Base-by-base conservation (phyloP, 2,797 vertebrate genomes). In the Muraenolepis orangiensis region DNA sequence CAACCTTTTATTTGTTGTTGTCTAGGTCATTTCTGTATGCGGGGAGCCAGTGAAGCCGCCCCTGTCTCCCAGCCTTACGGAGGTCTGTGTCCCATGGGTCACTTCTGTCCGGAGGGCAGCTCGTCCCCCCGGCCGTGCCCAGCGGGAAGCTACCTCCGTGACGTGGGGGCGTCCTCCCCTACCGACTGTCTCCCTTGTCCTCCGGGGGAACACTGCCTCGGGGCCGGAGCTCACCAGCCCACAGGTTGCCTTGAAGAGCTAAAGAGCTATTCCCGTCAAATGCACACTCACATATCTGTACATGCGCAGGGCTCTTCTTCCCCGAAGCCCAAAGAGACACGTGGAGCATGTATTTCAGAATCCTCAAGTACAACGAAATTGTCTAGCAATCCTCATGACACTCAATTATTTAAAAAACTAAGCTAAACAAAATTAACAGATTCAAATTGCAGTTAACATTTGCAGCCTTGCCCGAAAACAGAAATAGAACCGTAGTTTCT, bases 81-180 rank as follows among this genome's bases (percentile, higher is more conserved):
- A 84, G 96, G 96, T 74, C 87, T 97, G 82, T 99, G 96, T 79
- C 96, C 96, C 0, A 61, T 74, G 26, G 97, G 97, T 7, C 91
- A 95, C 87, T 97, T 94, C 87, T 98, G 96, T 75, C 96, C 95
- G 29, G 70, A 71, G 20, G 95, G 96, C 30, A 95, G 91, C 0
- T 83, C 85, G 11, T 86, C 89, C 30, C 96, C 97, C 0, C 71
- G 92, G 67, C 94, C 95, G 4, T 98, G 97, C 79, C 94, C 93
- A 66, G 86, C 88, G 4, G 96, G 97, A 1, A 94, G 92, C 78
- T 95, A 94, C 80, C 95, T 95, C 20, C 36, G 89, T 0, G 78
- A 88, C 28, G 28, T 84, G 36, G 94, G 95, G 2, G 93, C 96
- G 61, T 87, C 85, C 70, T 92, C 91, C 14, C 14, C 79, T 40